Evolutionary conservation across 2,797 vertebrate genomes (phyloP).

Genomic region (Champsocephalus esox): DNA sequence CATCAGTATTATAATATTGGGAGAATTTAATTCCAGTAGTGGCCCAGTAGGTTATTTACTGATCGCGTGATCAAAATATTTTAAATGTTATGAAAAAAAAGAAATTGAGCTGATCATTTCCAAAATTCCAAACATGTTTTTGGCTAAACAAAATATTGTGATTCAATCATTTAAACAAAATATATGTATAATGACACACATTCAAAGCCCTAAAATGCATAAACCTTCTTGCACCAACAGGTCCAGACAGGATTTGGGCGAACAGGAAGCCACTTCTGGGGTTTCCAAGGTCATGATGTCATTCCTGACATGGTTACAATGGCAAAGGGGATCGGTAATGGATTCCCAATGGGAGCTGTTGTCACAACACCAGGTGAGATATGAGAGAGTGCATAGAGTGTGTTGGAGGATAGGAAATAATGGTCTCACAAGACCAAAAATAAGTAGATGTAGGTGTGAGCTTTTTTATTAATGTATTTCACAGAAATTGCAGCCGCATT

Average conservation of each 20-base stretch:
- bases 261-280: slow-evolving; percentile 95
- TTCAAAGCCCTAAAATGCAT: neutral
- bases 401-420: neutral
- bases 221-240: slow-evolving; percentile 71
- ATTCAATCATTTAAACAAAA: too few species aligned
- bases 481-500: slow-evolving; percentile 91
- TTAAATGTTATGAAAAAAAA: too few species aligned
- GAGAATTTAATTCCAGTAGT: too few species aligned
- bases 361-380: slow-evolving; percentile 90
- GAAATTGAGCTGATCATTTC: too few species aligned
- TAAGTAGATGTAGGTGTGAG: slow-evolving; percentile 15
- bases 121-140: too few species aligned
- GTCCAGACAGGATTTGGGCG: slow-evolving; percentile 97
- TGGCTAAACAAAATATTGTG: too few species aligned
- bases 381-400: neutral
- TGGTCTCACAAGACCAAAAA: too few species aligned
- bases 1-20: too few species aligned
- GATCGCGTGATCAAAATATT: too few species aligned
- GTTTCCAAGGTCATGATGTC: slow-evolving; percentile 91
- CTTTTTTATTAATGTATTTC: slow-evolving; percentile 46
- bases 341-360: slow-evolving; percentile 96
- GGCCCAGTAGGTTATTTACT: too few species aligned
- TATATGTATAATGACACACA: too few species aligned
- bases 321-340: slow-evolving; percentile 96
- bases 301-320: slow-evolving; percentile 95